Evolutionary conservation across 2,797 vertebrate genomes (phyloP), one percentile per base, ranked within the genome.

Genomic region (Crenuchus spilurus): DNA sequence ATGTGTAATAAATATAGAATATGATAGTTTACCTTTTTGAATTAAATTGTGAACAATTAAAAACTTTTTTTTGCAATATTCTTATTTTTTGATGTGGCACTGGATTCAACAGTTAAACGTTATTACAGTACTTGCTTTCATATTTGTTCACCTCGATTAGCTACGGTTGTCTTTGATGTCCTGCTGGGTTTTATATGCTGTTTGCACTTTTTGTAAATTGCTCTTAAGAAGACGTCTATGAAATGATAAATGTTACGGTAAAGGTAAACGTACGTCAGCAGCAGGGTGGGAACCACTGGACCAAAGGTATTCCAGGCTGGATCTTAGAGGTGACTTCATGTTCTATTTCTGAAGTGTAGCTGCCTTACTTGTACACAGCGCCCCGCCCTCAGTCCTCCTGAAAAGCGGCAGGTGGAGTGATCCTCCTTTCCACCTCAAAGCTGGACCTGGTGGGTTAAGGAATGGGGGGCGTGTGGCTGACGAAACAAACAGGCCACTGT

Each of bases 401-500:
- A 30, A 35, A 28, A 37, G 41, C 54, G 6, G 2, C 68, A 66
- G 68, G 61, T 71, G 70, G 30, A 65, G 61, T 28, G 51, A 76
- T 39, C 61, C 68, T 65, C 52, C 55, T 20, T 71, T 69, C 22
- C 48, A 76, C 51, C 42, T 78, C 76, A 77, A 75, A 84, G 77
- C 77, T 66, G 74, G 75, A 84, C 81, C 46, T 64, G 55, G 78
- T 44, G 24, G 76, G 79, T 81, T 79, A 72, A 75, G 75, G 51
- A 81, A 73, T 74, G 57, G 74, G 74, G 62, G 82, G 74, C 80
- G 41, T 49, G 70, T 74, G 77, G 76, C 72, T 24, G 44, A 22
- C 70, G 80, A 83, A 88, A 92, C 89, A 92, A 87, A 85, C 75
- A 81, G 80, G 75, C 74, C 86, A 87, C 86, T 89, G 90, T 92